Conservation (phyloP, 2,113 vertebrate genomes). For the Mobula hypostoma region DNA sequence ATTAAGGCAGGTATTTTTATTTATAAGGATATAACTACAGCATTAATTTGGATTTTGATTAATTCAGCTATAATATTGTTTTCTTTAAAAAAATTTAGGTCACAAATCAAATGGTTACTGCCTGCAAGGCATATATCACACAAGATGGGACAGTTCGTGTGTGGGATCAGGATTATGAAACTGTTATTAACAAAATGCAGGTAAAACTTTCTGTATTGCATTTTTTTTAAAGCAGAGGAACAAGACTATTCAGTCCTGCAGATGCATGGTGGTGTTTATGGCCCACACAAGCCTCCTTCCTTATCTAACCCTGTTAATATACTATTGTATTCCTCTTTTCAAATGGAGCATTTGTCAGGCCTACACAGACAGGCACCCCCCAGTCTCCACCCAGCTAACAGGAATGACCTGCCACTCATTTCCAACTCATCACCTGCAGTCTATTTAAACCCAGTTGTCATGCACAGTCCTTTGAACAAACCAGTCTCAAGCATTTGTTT, state of each 20-base stretch:
- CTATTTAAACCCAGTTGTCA: too few species aligned
- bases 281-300: not conserved
- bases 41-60: conserved; percentile 24
- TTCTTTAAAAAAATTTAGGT: conserved; percentile 52
- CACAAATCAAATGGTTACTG: conserved; percentile 75
- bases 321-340: not conserved
- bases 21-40: conserved; percentile 30
- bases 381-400: too few species aligned
- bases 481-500: too few species aligned
- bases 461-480: too few species aligned
- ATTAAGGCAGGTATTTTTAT: conserved; percentile 58
- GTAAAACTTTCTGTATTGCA: conserved; percentile 45
- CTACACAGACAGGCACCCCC: too few species aligned
- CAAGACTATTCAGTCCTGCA: too few species aligned
- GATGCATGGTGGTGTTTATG: too few species aligned
- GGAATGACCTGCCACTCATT: too few species aligned
- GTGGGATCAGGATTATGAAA: conserved; percentile 69
- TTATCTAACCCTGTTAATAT: not conserved
- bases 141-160: conserved; percentile 55
- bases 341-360: too few species aligned
- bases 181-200: conserved; percentile 65
- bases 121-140: conserved; percentile 72
- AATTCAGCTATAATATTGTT: conserved; percentile 40
- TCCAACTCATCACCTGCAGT: too few species aligned
- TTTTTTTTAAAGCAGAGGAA: not conserved